These are phyloP conservation scores for Benthosema pterotum DNA, from an alignment of 2,797 vertebrate genomes.

Conservation along the genomic window DNA sequence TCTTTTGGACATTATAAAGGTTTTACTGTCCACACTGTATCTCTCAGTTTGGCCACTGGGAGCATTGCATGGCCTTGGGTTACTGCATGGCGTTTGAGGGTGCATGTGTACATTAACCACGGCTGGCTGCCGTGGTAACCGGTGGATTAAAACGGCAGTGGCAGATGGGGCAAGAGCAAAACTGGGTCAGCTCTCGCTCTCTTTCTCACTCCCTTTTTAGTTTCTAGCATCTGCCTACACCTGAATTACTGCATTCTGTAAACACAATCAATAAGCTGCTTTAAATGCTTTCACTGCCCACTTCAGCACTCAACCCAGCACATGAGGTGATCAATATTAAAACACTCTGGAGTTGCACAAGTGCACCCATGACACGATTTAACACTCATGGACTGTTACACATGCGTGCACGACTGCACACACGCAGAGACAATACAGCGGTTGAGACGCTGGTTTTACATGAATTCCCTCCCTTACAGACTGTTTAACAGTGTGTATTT, in stretches of 20 bases:
- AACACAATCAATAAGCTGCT: slow-evolving; percentile 34
- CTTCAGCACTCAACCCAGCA: slow-evolving; percentile 23
- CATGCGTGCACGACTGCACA: too few relatives aligned
- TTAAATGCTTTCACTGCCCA: slow-evolving; percentile 39
- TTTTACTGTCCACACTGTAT: neutral
- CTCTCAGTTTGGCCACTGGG: neutral
- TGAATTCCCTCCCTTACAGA: too few relatives aligned
- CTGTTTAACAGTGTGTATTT: too few relatives aligned
- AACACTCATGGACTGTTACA: slow-evolving; percentile 29
- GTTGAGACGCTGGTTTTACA: too few relatives aligned
- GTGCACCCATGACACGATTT: slow-evolving; percentile 41
- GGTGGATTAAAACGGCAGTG: slow-evolving; percentile 71
- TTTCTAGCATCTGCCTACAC: slow-evolving; percentile 5
- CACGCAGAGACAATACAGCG: neutral
- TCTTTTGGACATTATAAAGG: neutral
- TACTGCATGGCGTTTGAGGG: too few relatives aligned
- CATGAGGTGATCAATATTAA: slow-evolving; percentile 47
- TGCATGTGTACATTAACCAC: neutral
- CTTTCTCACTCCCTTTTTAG: slow-evolving; percentile 23
- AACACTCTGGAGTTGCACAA: slow-evolving; percentile 26
- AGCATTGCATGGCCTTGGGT: neutral
- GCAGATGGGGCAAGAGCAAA: slow-evolving; percentile 73
- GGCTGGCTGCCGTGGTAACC: slow-evolving; percentile 42
- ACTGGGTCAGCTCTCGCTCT: slow-evolving; percentile 70
- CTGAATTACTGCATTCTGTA: slow-evolving; percentile 34